Percentiles rank a stretch among this genome's conserved stretches.
Evolutionary conservation across 1,140 invertebrate genomes (phyloP).

Genomic region (Drosophila nigrodunni): DNA sequence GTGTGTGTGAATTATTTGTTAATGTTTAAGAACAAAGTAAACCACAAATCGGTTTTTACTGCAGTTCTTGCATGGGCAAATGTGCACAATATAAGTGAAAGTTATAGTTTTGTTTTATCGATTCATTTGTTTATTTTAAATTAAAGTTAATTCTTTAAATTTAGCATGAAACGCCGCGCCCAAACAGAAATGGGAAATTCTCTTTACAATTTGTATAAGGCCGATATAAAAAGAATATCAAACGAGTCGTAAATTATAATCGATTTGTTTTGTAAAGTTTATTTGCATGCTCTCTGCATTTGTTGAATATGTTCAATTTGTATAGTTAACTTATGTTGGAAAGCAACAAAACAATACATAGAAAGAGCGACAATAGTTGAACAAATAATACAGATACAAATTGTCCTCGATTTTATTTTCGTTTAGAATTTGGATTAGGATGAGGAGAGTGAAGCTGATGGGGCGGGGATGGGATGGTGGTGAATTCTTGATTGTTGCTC

Average conservation of each 20-base stretch:
- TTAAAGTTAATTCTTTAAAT: neutral
- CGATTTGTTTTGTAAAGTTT: conserved; percentile 6
- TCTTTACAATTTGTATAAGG: conserved; percentile 1
- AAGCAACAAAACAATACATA: conserved; percentile 9
- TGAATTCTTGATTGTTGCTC: conserved; percentile 10
- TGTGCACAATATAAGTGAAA: conserved; percentile 29
- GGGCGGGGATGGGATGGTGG: neutral
- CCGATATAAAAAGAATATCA: neutral
- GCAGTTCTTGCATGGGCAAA: conserved; percentile 44
- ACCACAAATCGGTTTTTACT: conserved; percentile 13
- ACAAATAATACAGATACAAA: neutral
- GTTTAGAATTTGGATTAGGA: neutral
- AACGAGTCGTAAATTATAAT: conserved; percentile 9
- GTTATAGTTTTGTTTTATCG: conserved; percentile 10
- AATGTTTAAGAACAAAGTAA: conserved; percentile 34
- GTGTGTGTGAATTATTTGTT: conserved; percentile 39
- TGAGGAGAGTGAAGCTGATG: neutral
- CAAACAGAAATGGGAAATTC: neutral
- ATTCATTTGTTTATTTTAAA: conserved; percentile 13
- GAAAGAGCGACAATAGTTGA: neutral
- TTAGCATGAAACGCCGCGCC: neutral
- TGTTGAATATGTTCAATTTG: neutral
- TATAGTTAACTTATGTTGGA: conserved; percentile 8
- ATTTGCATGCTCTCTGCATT: conserved; percentile 22
- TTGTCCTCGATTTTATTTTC: neutral